Percentiles rank a stretch among this genome's conserved stretches.
Conservation (phyloP, 2,113 vertebrate genomes). For the Oreochromis aureus region DNA sequence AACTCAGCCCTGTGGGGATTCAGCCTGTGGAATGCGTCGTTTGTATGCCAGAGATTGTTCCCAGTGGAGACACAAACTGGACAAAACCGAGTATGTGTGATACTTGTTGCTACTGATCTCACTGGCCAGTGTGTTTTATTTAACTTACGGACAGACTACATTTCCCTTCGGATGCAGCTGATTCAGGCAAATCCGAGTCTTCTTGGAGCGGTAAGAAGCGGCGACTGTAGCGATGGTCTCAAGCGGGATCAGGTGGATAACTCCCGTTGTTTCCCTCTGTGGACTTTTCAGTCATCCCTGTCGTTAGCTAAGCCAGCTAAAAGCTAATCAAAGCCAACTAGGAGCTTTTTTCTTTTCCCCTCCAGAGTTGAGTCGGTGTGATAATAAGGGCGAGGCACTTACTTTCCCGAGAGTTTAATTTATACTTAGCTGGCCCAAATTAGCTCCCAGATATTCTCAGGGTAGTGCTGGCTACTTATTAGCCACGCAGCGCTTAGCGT, state of each 20-base stretch:
- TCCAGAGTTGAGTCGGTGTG: neutral
- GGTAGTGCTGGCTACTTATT: neutral
- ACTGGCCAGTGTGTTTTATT: neutral
- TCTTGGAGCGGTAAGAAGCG: slow-evolving; percentile 46
- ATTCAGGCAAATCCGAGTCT: neutral
- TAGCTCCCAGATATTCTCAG: neutral
- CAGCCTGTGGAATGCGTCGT: slow-evolving; percentile 70
- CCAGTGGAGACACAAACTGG: slow-evolving; percentile 48
- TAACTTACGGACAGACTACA: neutral
- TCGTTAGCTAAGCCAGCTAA: neutral
- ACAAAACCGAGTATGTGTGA: slow-evolving; percentile 27
- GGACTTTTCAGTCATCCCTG: slow-evolving; percentile 7
- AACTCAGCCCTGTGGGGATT: slow-evolving; percentile 53
- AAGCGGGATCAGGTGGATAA: slow-evolving; percentile 64
- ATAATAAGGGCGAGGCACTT: neutral
- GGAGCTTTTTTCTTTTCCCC: neutral
- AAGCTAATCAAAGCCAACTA: neutral
- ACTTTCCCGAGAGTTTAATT: neutral
- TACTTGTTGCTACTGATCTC: neutral
- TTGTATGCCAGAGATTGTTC: slow-evolving; percentile 68
- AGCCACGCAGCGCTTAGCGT: slow-evolving; percentile 29
- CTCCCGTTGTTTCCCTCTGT: slow-evolving; percentile 51
- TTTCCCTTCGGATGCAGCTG: neutral
- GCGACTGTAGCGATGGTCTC: neutral
- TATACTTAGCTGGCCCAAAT: neutral